Conservation (phyloP, 2,888 invertebrate genomes). For the Plemyria rubiginata region DNA sequence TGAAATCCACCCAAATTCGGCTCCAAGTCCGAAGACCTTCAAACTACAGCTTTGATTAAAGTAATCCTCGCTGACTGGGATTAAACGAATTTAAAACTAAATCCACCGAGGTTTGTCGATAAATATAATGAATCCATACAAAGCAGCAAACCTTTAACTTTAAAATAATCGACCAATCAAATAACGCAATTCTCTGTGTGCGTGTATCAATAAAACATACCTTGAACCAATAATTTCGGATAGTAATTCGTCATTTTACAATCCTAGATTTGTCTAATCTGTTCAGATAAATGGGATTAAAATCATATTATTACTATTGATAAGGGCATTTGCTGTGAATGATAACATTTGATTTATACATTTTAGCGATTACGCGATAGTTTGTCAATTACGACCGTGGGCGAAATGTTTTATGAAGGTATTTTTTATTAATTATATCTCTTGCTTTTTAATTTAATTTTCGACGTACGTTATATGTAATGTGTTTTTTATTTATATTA, state of each 20-base stretch:
- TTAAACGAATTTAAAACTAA: conserved; percentile 51
- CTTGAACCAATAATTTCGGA: conserved; percentile 33
- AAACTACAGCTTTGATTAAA: conserved; percentile 71
- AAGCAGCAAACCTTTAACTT: conserved; percentile 16
- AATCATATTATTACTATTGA: conserved; percentile 68
- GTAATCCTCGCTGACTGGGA: conserved; percentile 64
- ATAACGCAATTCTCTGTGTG: conserved; percentile 33
- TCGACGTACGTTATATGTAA: too few species aligned
- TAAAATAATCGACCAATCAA: conserved; percentile 38
- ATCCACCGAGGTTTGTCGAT: conserved; percentile 71
- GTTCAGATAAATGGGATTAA: conserved; percentile 68
- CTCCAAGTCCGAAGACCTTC: conserved; percentile 58
- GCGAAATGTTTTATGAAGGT: conserved; percentile 15
- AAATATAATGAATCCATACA: conserved; percentile 45
- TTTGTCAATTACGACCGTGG: conserved; percentile 1
- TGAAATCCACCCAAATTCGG: conserved; percentile 46
- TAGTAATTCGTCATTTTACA: conserved; percentile 58
- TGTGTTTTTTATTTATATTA: too few species aligned
- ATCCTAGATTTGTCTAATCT: conserved; percentile 71
- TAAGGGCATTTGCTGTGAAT: conserved; percentile 72
- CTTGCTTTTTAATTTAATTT: background rate
- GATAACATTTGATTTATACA: conserved; percentile 83
- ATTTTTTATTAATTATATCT: background rate
- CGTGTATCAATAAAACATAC: conserved; percentile 26
- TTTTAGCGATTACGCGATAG: conserved; percentile 40